phyloP scores from a whole-genome alignment of 2,797 vertebrate species.

The Philypnodon macrostomus region DNA sequence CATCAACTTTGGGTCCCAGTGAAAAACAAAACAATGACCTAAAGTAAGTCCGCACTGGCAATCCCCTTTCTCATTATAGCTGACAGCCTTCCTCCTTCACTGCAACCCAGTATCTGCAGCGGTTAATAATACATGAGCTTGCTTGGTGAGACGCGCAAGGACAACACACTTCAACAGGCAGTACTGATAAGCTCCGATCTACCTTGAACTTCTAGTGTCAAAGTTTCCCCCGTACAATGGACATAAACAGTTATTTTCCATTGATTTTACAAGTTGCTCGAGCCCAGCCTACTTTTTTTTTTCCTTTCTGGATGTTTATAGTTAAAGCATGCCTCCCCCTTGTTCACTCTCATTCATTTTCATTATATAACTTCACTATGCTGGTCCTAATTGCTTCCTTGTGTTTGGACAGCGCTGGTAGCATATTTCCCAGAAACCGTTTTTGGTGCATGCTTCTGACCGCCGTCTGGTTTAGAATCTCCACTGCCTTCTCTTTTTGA shows the following conservation, averaged over 20 bases:
- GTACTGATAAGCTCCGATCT: conserved; percentile 40
- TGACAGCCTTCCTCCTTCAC: conserved; percentile 7
- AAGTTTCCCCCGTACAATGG: conserved; percentile 33
- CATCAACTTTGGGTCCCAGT: no score
- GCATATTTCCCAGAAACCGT: conserved; percentile 34
- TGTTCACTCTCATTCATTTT: conserved; percentile 35
- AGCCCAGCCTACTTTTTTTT: conserved; percentile 14
- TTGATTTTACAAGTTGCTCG: conserved; percentile 22
- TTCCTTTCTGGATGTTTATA: conserved; percentile 21
- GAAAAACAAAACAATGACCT: no score
- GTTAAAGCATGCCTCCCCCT: conserved; percentile 35
- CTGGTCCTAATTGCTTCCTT: conserved; percentile 56
- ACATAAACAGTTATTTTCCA: conserved; percentile 40
- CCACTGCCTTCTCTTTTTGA: conserved; percentile 13
- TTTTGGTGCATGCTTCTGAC: conserved; percentile 29
- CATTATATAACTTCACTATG: conserved; percentile 41
- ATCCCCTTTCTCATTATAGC: conserved; percentile 1
- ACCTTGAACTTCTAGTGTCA: conserved; percentile 19
- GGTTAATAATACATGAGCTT: conserved; percentile 76
- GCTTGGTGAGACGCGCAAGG: conserved; percentile 37
- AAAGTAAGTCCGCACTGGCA: no score
- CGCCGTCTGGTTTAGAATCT: conserved; percentile 12
- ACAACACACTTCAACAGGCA: conserved; percentile 23
- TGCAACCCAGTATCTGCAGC: conserved; percentile 45
- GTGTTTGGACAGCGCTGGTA: conserved; percentile 35